phyloP scores from a whole-genome alignment of 2,888 invertebrate genomes.

The Drosophila leonis region DNA sequence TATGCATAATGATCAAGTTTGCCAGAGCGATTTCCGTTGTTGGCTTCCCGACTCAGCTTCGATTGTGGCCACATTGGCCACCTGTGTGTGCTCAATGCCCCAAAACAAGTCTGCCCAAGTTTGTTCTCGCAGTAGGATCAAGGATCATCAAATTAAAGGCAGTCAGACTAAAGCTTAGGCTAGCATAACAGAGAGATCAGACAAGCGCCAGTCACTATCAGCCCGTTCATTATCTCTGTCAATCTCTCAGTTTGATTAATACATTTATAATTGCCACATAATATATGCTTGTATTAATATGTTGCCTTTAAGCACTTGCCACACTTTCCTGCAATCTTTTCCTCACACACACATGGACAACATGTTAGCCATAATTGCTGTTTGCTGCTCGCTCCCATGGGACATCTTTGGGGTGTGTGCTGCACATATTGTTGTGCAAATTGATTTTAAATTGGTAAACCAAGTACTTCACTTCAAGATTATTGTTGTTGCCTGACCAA shows the following conservation, averaged over 20 bases:
- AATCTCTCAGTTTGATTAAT: conserved; percentile 57
- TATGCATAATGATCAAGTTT: conserved; percentile 71
- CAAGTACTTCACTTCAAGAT: conserved; percentile 32
- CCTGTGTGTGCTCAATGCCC: conserved; percentile 43
- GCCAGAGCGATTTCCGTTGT: conserved; percentile 66
- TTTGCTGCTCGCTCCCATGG: conserved; percentile 22
- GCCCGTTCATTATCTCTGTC: background rate
- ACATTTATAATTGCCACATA: conserved; percentile 70
- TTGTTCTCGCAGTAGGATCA: background rate
- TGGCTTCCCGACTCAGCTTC: conserved; percentile 60
- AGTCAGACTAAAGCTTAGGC: background rate
- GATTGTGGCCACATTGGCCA: conserved; percentile 67
- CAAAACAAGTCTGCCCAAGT: background rate
- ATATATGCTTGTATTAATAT: conserved; percentile 53
- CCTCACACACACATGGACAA: conserved; percentile 6
- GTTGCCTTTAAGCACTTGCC: conserved; percentile 62
- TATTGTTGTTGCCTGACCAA: conserved; percentile 23
- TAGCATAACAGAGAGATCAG: background rate
- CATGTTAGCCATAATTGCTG: conserved; percentile 57
- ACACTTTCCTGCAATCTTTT: conserved; percentile 51
- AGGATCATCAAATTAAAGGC: conserved; percentile 34
- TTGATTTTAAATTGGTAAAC: conserved; percentile 78
- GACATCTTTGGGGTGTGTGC: conserved; percentile 28
- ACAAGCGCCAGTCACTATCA: background rate
- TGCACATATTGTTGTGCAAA: conserved; percentile 59